Evolutionary conservation across 2,888 invertebrate species (phyloP).

Genomic region (Schizotus pectinicornis): DNA sequence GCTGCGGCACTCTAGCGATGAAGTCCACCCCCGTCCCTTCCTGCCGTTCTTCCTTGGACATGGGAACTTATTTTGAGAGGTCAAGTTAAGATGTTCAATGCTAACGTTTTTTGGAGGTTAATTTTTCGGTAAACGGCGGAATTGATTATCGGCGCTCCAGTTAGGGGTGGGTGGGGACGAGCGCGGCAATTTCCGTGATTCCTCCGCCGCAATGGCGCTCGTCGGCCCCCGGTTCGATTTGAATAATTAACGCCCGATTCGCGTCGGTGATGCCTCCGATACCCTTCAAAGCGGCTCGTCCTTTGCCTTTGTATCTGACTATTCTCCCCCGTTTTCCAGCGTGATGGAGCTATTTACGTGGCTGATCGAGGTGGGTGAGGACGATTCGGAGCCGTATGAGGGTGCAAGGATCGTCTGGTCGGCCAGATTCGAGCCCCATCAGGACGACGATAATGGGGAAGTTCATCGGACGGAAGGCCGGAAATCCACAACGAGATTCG

Average conservation of each 20-base stretch:
- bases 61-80: too few relatives aligned
- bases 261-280: neutral
- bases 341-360: slow-evolving; percentile 89
- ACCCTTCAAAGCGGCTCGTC: neutral
- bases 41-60: too few relatives aligned
- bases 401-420: slow-evolving; percentile 89
- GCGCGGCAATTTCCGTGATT: too few relatives aligned
- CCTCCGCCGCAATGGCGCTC: neutral
- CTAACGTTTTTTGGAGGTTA: too few relatives aligned
- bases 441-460: slow-evolving; percentile 56
- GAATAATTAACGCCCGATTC: slow-evolving; percentile 1
- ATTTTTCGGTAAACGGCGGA: too few relatives aligned
- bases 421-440: slow-evolving; percentile 73
- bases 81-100: too few relatives aligned
- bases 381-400: slow-evolving; percentile 76
- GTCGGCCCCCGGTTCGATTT: neutral
- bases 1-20: too few relatives aligned
- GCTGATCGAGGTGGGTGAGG: slow-evolving; percentile 87
- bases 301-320: neutral
- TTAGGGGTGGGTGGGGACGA: too few relatives aligned
- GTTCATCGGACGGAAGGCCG: slow-evolving; percentile 56
- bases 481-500: slow-evolving; percentile 81
- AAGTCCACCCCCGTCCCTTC: too few relatives aligned
- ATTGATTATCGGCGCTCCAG: too few relatives aligned
- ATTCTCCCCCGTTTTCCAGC: slow-evolving; percentile 40